Percentiles rank a stretch among this genome's conserved stretches.
phyloP scores from a whole-genome alignment of 2,113 vertebrate species.

The Lepidothrix coronata region DNA sequence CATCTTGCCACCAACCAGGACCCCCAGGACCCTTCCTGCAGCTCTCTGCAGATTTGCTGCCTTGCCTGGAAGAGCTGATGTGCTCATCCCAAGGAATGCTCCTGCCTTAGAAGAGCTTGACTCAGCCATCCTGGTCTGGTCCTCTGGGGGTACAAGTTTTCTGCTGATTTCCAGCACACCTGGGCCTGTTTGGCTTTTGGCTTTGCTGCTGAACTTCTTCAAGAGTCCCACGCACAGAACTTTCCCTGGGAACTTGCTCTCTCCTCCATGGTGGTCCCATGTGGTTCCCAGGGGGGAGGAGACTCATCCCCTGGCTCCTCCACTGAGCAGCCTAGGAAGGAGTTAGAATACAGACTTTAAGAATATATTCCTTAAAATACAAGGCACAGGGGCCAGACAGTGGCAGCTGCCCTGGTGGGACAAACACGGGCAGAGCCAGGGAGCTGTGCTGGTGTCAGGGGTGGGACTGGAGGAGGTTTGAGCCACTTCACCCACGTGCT shows the following conservation, averaged over 20 bases:
- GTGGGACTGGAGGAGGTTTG: background rate
- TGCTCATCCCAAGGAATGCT: background rate
- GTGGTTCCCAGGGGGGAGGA: fast-evolving
- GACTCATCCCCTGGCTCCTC: background rate
- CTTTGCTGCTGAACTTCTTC: background rate
- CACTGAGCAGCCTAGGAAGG: background rate
- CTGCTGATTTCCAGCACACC: background rate
- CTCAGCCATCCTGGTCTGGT: background rate
- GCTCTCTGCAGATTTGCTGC: background rate
- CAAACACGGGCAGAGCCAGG: background rate
- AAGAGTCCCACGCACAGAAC: fast-evolving
- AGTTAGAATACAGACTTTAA: background rate
- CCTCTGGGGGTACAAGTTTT: background rate
- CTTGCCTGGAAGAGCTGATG: fast-evolving
- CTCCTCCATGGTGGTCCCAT: fast-evolving
- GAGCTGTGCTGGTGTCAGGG: background rate
- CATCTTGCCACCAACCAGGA: background rate
- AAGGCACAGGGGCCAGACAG: background rate
- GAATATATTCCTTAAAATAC: background rate
- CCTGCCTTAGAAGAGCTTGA: background rate
- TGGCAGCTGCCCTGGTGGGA: background rate
- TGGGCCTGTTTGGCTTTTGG: background rate
- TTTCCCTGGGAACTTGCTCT: background rate
- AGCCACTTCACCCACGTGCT: background rate
- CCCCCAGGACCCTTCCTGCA: background rate